Base-by-base conservation (phyloP, 2,113 vertebrate species). In the Myanophis thanlyinensis region DNA sequence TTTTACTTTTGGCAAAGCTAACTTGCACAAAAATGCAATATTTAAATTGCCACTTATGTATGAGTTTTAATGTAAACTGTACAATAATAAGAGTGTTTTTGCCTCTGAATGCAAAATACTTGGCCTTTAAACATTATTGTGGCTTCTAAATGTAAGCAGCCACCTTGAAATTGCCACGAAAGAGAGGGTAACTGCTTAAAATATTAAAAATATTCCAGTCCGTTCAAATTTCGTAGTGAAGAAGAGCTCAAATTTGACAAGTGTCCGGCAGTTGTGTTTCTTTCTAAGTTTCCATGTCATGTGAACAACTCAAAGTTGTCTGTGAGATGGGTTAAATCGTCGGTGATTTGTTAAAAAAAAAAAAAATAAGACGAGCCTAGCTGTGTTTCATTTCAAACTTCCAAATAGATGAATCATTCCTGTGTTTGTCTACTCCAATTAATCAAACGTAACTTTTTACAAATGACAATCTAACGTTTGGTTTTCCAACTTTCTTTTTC, bases 301-400 rank as follows among this genome's bases (percentile, higher is more conserved):
- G 11, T 51, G 35, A 48, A 1, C 48, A 2, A 51, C 25, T 27
- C 49, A 53, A 18, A 20, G 40, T 13, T 20, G 15, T 40, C 67
- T 20, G 18, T 23, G 35, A 22, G 35, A 22, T 9, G 35, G 7
- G 15, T 1, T 62, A 53, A 47, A 85, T 15, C 73, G 89, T 7
- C 90, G 0, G 54, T 85, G 49, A 89, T 73, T 87, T 67, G 51
- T 92, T 95, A 92, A 88, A 93, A 48, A 87, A 93, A 23, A 92
- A 88, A 93, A 48, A 87, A 93, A 23, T 1, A 49, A 22, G 5
- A 23, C 90, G 11, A 93, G 89, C 90, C 44, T 85, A 89, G 1
- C 48, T 40, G 11, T 87, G 23, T 92, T 67, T n/a, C 89, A 49
- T 89, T 89, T 93, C 90, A 92, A 54, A 67, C 94, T 20, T 87